Evolutionary conservation across 2,888 invertebrate genomes (phyloP), one percentile per base, ranked within the genome.

Genomic region (Mycalesis mineus): DNA sequence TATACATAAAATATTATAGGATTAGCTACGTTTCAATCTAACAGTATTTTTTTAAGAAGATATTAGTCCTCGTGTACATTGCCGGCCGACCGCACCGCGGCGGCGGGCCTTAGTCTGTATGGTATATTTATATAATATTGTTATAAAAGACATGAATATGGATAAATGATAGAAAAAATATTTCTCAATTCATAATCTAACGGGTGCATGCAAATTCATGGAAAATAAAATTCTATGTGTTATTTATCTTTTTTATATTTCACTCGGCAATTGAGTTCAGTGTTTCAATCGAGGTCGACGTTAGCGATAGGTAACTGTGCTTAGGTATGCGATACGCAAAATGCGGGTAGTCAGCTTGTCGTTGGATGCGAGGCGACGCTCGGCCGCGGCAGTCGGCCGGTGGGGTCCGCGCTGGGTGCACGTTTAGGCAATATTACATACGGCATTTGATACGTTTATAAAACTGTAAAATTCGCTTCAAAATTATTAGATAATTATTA

Each of bases 21-120:
- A 77, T 84, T 88, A 88, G 88, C 87, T 86, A 86, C 83, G 81
- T 89, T 89, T 88, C 89, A 88, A 88, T 88, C 88, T 89, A 89
- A 89, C 88, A 88, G 89, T 89, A 89, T 89, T 89, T 89, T 89
- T 89, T 88, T 89, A 89, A 88, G 84, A 88, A 88, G 88, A 89
- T 89, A 89, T 89, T 88, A 88, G 88, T 85, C 86, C 87, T 87
- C 74, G 85, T 87, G 88, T 88, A 88, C 81, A 88, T 86, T 79
- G 78, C 78, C 78, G 84, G 84, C 67, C 75, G 82, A 68, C 77
- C 77, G 82, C 78, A 62, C 72, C 77, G 79, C 78, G 80, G 80
- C 75, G 80, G 67, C 82, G 77, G 83, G 80, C 72, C 77, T 80
- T 88, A 88, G 87, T 77, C 79, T 85, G 76, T 88, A 88, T 78